Evolutionary conservation across 2,113 vertebrate species (phyloP).

Genomic region (Podarcis muralis): DNA sequence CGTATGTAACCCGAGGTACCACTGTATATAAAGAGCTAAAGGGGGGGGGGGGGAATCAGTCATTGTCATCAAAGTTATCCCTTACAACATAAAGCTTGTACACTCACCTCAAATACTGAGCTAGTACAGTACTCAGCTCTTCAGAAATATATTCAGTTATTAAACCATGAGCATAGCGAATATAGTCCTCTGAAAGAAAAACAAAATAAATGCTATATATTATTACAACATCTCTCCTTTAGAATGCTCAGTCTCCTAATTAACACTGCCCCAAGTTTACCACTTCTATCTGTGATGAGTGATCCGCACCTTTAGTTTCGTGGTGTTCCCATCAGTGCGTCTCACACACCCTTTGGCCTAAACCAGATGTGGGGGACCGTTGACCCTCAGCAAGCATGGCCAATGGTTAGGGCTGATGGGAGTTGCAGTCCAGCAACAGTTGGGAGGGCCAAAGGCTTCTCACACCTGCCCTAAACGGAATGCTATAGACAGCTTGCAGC

Average conservation of each 20-base stretch:
- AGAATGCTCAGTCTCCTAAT: not conserved
- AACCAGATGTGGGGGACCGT: too few species aligned
- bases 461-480: not conserved
- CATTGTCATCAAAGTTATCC: not conserved
- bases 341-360: not conserved
- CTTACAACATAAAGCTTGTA: not conserved
- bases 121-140: constrained; percentile 87
- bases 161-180: constrained; percentile 91
- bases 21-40: not conserved
- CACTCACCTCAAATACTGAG: constrained; percentile 83
- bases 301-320: not conserved
- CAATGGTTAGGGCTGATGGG: too few species aligned
- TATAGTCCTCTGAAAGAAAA: constrained; percentile 83
- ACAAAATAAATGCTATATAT: not conserved
- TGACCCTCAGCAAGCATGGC: too few species aligned
- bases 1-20: too few species aligned
- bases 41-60: not conserved
- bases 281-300: not conserved
- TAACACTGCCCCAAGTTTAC: not conserved
- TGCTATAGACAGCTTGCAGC: not conserved
- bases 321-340: not conserved
- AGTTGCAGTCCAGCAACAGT: too few species aligned
- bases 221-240: not conserved
- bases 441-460: too few species aligned
- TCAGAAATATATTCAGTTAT: constrained; percentile 92